phyloP scores from a whole-genome alignment of 1,140 invertebrate species.

The Temnothorax curvispinosus region DNA sequence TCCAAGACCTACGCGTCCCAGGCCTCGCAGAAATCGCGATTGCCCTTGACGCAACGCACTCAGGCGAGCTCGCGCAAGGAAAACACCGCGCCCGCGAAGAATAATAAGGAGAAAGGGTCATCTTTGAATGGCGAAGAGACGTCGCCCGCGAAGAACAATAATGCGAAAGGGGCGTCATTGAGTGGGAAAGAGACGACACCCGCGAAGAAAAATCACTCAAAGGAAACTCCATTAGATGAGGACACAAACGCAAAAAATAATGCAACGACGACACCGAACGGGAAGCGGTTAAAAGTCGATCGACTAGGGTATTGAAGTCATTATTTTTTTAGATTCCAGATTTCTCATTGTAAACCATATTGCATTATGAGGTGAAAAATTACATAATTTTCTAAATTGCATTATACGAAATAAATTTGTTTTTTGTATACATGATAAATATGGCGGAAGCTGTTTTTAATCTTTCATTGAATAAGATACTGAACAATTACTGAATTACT shows the following conservation, averaged over 20 bases:
- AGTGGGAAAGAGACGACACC: background rate
- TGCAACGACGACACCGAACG: background rate
- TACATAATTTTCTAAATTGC: background rate
- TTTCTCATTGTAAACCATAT: background rate
- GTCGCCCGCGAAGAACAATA: background rate
- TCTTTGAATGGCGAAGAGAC: background rate
- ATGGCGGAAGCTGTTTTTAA: background rate
- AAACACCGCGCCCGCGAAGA: background rate
- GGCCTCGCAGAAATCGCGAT: constrained; percentile 44
- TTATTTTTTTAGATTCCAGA: background rate
- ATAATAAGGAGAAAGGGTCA: background rate
- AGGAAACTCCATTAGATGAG: background rate
- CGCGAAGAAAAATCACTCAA: background rate
- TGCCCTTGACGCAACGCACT: background rate
- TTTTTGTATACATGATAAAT: background rate
- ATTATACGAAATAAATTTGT: background rate
- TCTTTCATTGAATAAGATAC: background rate
- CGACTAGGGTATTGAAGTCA: background rate
- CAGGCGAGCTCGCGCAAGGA: constrained; percentile 18
- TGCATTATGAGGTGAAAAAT: background rate
- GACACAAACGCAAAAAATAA: background rate
- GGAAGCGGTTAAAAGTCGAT: background rate
- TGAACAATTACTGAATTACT: background rate
- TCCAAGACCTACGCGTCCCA: constrained; percentile 42
- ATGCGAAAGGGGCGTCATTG: background rate